Evolutionary conservation across 1,140 invertebrate genomes (phyloP).

Genomic region (Samia ricini): DNA sequence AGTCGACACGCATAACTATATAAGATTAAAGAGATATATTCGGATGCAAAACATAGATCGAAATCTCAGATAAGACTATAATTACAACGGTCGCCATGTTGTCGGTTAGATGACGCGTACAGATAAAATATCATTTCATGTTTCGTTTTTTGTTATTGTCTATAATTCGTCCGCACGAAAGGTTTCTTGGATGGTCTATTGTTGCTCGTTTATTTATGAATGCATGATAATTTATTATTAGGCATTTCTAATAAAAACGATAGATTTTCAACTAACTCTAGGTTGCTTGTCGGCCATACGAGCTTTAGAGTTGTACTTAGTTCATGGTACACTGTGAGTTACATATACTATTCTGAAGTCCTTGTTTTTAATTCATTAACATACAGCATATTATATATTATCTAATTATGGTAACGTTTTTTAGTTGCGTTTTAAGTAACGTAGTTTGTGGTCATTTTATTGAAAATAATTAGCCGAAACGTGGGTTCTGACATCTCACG

Average conservation of each 20-base stretch:
- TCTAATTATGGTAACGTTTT: no score
- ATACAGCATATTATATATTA: no score
- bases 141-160: not conserved
- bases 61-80: not conserved
- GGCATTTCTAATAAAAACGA: not conserved
- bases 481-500: no score
- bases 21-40: not conserved
- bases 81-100: conserved; percentile 1
- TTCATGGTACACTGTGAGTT: no score
- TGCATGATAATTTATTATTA: not conserved
- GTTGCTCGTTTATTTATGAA: not conserved
- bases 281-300: no score
- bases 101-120: not conserved
- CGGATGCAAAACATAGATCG: not conserved
- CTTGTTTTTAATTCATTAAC: no score
- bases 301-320: no score
- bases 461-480: no score
- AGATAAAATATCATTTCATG: not conserved
- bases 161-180: not conserved
- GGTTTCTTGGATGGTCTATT: not conserved
- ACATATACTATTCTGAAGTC: no score
- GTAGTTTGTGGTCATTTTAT: no score
- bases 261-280: not conserved
- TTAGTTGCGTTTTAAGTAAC: no score
- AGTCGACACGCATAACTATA: not conserved